phyloP scores from a whole-genome alignment of 1,140 invertebrate species.

The Sipha flava region DNA sequence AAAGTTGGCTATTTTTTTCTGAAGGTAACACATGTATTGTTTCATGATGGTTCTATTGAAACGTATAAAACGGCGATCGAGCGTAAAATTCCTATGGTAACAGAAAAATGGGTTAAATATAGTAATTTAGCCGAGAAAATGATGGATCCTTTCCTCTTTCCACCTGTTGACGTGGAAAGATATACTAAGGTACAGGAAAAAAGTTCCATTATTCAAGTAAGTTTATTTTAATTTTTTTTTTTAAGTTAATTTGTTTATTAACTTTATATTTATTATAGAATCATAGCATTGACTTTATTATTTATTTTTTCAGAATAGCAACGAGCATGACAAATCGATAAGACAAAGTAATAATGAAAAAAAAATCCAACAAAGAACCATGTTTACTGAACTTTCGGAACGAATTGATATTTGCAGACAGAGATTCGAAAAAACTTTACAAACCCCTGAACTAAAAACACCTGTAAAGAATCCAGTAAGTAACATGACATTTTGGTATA shows the following conservation, averaged over 20 bases:
- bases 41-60: background rate
- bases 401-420: no score
- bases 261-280: no score
- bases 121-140: background rate
- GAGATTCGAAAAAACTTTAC: background rate
- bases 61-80: background rate
- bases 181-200: background rate
- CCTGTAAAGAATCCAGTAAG: no score
- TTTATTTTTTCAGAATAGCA: background rate
- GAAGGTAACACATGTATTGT: slow-evolving; percentile 9
- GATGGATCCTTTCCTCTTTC: background rate
- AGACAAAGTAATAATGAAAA: slow-evolving; percentile 14
- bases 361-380: background rate
- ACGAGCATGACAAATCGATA: background rate
- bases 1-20: background rate
- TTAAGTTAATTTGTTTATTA: no score
- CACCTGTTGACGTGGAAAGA: background rate
- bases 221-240: background rate
- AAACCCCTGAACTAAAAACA: background rate
- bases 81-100: slow-evolving; percentile 6
- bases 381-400: background rate
- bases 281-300: no score
- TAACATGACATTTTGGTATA: no score
- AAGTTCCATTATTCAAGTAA: background rate
- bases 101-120: background rate